Base-by-base conservation (phyloP, 2,797 vertebrate genomes). In the Melanogrammus aeglefinus region DNA sequence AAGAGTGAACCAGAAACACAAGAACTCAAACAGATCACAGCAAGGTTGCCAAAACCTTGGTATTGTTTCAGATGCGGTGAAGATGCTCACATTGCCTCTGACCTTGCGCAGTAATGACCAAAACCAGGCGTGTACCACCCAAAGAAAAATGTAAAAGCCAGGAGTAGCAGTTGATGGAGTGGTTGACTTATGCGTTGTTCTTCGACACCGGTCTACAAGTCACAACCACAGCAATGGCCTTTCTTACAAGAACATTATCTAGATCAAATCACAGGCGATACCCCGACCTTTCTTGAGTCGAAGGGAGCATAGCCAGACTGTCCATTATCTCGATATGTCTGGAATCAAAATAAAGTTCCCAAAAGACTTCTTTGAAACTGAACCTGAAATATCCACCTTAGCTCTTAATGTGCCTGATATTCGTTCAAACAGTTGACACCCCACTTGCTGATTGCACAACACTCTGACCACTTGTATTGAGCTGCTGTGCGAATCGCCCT, bases 341-440 rank as follows among this genome's bases (percentile, higher is more conserved):
- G 27, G 51, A 36, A 29, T 72, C 3, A 72, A 12, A 14, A 74
- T 83, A 21, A 79, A 38, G 33, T 81, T 83, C 13, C 79, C 79
- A 12, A 77, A 74, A 71, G 47, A 75, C 7, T 79, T 75, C n/a
- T 21, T 81, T 47, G 82, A 72, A 10, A 47, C 51, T n/a, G 73
- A 77, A 63, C 41, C 72, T 36, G 76, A 83, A 83, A 74, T 81
- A 10, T 47, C 77, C 9, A 83, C 70, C 0, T 74, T 81, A 76
- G 82, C 79, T 8, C n/a, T 80, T 29, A 29, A 78, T 29, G 77
- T 83, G 13, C 71, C 78, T 44, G 12, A 18, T 18, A 18, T 6
- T 38, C 31, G 8, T 80, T 29, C 63, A 77, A 1, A 69, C 73
- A 38, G 76, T 66, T n/a, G 27, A 83, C 76, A 27, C 24, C 9